A percentile compares a stretch with the other conserved stretches of the same genome.
Evolutionary conservation across 1,140 invertebrate species (phyloP).

Genomic region (Dendrolimus punctatus): DNA sequence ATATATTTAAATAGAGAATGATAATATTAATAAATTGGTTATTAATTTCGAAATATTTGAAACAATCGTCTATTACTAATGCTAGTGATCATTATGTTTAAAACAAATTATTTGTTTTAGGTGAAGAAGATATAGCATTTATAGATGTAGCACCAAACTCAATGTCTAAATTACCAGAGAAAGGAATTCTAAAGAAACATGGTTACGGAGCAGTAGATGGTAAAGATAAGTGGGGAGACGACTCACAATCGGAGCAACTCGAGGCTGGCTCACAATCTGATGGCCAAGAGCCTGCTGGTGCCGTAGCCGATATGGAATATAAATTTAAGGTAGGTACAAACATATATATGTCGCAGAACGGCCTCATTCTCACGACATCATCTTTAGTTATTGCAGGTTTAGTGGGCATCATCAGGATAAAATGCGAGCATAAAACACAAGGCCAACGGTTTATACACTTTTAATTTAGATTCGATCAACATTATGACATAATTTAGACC

Average conservation of each 20-base stretch:
- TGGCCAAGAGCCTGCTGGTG: constrained; percentile 72
- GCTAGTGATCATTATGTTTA: too few relatives aligned
- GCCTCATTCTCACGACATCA: too few relatives aligned
- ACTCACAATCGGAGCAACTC: constrained; percentile 81
- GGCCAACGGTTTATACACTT: too few relatives aligned
- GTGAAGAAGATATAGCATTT: constrained; percentile 87
- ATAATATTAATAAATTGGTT: too few relatives aligned
- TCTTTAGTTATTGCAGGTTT: too few relatives aligned
- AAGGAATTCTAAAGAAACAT: constrained; percentile 92
- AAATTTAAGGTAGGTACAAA: constrained; percentile 51
- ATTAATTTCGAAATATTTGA: too few relatives aligned
- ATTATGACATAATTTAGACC: too few relatives aligned
- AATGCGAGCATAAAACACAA: too few relatives aligned
- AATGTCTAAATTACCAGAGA: constrained; percentile 85
- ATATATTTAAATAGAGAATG: neutral
- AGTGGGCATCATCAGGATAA: too few relatives aligned
- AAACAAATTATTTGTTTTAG: constrained; percentile 52
- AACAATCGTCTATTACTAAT: too few relatives aligned
- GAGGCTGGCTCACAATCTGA: constrained; percentile 80
- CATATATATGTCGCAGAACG: neutral
- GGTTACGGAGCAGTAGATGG: constrained; percentile 82
- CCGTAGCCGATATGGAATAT: constrained; percentile 83
- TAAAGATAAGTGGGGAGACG: constrained; percentile 80
- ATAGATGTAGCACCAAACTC: constrained; percentile 86
- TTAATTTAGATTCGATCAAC: too few relatives aligned